Evolutionary conservation across 1,140 invertebrate species (phyloP).

Genomic region (Cherax destructor): DNA sequence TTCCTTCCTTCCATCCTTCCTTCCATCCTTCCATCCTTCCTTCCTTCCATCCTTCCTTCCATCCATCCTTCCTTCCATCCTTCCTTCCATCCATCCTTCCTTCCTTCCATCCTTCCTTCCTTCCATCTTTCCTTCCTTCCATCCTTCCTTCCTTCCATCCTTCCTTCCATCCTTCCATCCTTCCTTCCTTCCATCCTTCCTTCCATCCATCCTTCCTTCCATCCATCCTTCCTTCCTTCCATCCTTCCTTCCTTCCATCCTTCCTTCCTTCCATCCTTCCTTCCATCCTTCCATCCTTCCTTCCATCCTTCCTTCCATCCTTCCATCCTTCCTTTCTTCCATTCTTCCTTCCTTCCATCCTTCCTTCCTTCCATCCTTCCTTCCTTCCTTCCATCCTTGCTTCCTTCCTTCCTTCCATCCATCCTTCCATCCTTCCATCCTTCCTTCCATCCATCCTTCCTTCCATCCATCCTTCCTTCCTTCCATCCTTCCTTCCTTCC

Average conservation of each 20-base stretch:
- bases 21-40: no score
- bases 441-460: no score
- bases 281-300: conserved; percentile 1
- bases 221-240: background rate
- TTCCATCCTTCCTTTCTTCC: no score
- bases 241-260: conserved; percentile 4
- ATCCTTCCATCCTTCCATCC: no score
- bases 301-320: background rate
- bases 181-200: conserved; percentile 1
- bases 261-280: conserved; percentile 5
- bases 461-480: no score
- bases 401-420: no score
- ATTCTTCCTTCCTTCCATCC: no score
- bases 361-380: background rate
- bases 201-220: conserved; percentile 1
- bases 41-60: background rate
- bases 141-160: conserved; percentile 4
- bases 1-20: no score
- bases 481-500: no score
- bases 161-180: conserved; percentile 8
- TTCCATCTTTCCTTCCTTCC: no score
- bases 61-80: conserved; percentile 1
- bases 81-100: no score
- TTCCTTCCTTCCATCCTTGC: no score
- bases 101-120: conserved; percentile 3